Base-by-base conservation (phyloP, 1,140 invertebrate species). In the Drosophila asahinai region DNA sequence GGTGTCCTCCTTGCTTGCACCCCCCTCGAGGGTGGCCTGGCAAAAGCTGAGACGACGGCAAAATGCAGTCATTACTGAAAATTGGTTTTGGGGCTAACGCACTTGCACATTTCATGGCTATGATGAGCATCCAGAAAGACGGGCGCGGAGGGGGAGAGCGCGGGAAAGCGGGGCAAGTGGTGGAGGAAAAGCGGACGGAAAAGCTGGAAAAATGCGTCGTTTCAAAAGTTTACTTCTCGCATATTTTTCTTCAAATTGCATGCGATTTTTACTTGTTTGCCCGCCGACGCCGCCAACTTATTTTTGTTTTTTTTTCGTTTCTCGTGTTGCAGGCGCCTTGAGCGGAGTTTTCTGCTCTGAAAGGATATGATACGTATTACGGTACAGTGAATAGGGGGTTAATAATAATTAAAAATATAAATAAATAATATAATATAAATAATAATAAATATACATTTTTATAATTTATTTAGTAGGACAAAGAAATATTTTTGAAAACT, bases 1-100 rank as follows among this genome's bases (percentile, higher is more conserved):
- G 48, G 7, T 3, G 40, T 40, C 19, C 19, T 22, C 19, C 19
- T 1, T 22, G 19, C 19, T 1, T 22, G 19, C 19, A 22, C 19
- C 19, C 19, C 19, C 19, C 19, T 12, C 54, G 51, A 33, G 27
- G 22, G n/a, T 43, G 33, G 33, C 42, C 42, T 42, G 30, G 36
- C n/a, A 49, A 65, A 60, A 74, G 71, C 71, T 61, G 74, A 60
- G 68, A 80, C 58, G 77, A 90, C 86, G 86, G 79, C 86, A 89
- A 87, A 87, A 87, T 87, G 84, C 84, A 90, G 86, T 90, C 86
- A 90, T 90, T 90, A 90, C 86, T 89, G 86, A 90, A 90, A 90
- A 90, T 90, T 90, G 86, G 86, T 90, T 90, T 90, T 90, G 86
- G 86, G 86, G 86, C 86, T 90, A 90, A 90, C 86, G 86, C 86